Evolutionary conservation across 1,140 invertebrate genomes (phyloP).

Genomic region (Temnothorax longispinosus): DNA sequence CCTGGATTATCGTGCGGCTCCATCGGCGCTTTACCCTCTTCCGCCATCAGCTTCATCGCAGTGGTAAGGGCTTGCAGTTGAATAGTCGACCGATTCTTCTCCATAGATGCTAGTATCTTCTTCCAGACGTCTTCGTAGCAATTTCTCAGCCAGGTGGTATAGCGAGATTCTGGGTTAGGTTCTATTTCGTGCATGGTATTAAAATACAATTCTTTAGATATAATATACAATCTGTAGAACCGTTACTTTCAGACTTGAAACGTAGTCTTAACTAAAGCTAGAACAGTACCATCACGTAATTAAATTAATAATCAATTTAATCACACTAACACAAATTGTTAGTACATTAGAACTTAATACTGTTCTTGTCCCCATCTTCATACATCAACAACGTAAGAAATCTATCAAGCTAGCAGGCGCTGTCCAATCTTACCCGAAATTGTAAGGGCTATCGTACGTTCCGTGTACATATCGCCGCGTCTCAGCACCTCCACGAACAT

Average conservation of each 20-base stretch:
- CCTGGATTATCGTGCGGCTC: slow-evolving; percentile 84
- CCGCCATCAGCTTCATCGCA: slow-evolving; percentile 88
- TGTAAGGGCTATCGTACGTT: slow-evolving; percentile 80
- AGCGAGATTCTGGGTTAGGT: slow-evolving; percentile 87
- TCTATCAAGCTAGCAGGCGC: not conserved
- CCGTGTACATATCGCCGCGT: slow-evolving; percentile 87
- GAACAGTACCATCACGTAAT: too few relatives aligned
- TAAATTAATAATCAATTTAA: too few relatives aligned
- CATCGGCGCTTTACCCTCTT: slow-evolving; percentile 89
- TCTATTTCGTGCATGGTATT: slow-evolving; percentile 78
- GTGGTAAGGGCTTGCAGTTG: slow-evolving; percentile 89
- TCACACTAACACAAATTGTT: too few relatives aligned
- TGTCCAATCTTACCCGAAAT: slow-evolving; percentile 75
- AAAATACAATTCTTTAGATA: slow-evolving; percentile 15
- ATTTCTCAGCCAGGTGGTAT: slow-evolving; percentile 87
- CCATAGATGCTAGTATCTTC: slow-evolving; percentile 86
- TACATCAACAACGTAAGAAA: slow-evolving; percentile 1
- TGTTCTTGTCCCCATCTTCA: not conserved
- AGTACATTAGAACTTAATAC: not conserved
- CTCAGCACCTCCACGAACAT: slow-evolving; percentile 89
- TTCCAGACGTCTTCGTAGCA: slow-evolving; percentile 88
- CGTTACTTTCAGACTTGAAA: too few relatives aligned
- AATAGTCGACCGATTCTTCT: slow-evolving; percentile 84
- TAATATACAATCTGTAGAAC: not conserved
- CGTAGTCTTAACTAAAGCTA: too few relatives aligned